Conservation (phyloP, 2,113 vertebrate genomes). For the Petaurus breviceps region DNA sequence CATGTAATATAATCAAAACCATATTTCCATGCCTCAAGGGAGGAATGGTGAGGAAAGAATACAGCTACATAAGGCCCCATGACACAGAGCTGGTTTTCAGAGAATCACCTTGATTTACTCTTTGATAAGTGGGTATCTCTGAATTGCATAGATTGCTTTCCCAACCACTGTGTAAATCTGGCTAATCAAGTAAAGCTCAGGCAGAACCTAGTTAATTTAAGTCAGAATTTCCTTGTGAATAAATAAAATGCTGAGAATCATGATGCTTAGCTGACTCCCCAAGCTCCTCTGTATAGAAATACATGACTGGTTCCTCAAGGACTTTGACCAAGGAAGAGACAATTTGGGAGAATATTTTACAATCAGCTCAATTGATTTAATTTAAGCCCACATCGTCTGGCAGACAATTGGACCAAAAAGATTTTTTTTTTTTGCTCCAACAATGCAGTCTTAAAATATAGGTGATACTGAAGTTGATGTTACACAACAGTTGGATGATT, state of each 20-base stretch:
- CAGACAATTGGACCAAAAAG: conserved; percentile 15
- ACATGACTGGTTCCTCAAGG: conserved; percentile 57
- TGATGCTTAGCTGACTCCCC: conserved; percentile 59
- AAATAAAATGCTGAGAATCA: conserved; percentile 76
- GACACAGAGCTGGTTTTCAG: conserved; percentile 72
- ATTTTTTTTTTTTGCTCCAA: conserved; percentile 7
- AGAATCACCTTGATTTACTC: conserved; percentile 78
- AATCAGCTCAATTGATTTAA: conserved; percentile 44
- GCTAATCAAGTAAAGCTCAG: conserved; percentile 76
- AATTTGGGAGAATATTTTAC: conserved; percentile 49
- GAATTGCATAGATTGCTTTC: conserved; percentile 78
- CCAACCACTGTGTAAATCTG: conserved; percentile 74
- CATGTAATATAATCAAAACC: conserved; percentile 38
- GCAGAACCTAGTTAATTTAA: conserved; percentile 75
- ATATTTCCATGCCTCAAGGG: conserved; percentile 35
- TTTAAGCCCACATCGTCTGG: conserved; percentile 30
- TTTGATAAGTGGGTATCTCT: conserved; percentile 72
- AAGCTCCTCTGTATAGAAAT: conserved; percentile 67
- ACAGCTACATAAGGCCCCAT: conserved; percentile 43
- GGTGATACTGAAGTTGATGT: conserved; percentile 14
- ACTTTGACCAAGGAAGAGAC: conserved; percentile 45
- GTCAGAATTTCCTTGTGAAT: conserved; percentile 73
- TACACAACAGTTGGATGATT: conserved; percentile 29
- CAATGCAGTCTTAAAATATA: conserved; percentile 44
- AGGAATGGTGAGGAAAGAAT: conserved; percentile 60